Evolutionary conservation across 2,113 vertebrate genomes (phyloP), one percentile per base, ranked within the genome.

Genomic region (Addax nasomaculatus): DNA sequence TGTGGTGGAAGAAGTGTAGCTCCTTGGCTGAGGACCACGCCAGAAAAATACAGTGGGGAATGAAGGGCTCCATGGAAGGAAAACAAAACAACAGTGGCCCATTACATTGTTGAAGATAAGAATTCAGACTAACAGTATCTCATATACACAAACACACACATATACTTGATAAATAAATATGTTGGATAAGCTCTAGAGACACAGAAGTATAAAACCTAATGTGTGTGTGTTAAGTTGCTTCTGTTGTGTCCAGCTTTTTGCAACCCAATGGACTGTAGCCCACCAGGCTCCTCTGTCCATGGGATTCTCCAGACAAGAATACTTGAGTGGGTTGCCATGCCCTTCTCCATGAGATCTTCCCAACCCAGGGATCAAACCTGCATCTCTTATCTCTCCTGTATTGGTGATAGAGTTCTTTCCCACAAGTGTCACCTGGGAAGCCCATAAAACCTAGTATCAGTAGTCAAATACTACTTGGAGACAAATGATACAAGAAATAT

Each of bases 351-450:
- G 70, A 12, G 70, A 43, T 76, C 39, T 43, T 76, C 39, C 39
- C 0, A 0, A 43, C 70, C 23, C 39, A 76, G 36, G 36, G 23
- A 39, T 76, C 1, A 0, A 76, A 76, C 0, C 23, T 43, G 12
- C 11, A 27, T 76, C 70, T 43, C 29, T 43, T 76, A 76, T 14
- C 7, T 27, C 23, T 76, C 70, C 23, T 76, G 23, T 39, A 43
- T 43, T 76, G 39, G 6, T 43, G 27, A 5, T 13, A 25, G 29
- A 43, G 39, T 43, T 76, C 70, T 43, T 76, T 76, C 39, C 23
- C 21, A 76, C 70, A 43, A 27, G 39, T 43, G 6, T 43, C 23
- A 76, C 39, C 70, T 76, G 70, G 23, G 70, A 43, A 43, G 70
- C 70, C 70, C 70, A 81, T 78, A 84, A 92, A 94, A 87, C 21